Conservation (phyloP, 2,113 vertebrate genomes). For the Lophius piscatorius region DNA sequence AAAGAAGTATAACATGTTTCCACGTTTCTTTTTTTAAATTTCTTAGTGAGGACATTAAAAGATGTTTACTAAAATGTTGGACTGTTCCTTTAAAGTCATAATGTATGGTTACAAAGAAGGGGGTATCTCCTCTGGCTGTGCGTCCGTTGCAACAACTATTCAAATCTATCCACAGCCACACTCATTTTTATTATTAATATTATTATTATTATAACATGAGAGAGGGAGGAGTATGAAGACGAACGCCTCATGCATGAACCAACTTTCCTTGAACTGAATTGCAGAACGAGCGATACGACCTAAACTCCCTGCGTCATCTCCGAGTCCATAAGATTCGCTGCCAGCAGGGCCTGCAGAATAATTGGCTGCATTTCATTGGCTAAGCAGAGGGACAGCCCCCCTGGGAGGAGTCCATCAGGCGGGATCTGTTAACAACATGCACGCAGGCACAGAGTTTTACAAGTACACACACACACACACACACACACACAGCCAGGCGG, state of each 20-base stretch:
- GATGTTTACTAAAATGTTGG: background rate
- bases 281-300: constrained; percentile 31
- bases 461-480: constrained; percentile 15
- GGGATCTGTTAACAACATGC: constrained; percentile 45
- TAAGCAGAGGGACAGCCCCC: constrained; percentile 66
- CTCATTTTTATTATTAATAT: constrained; percentile 19
- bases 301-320: constrained; percentile 44
- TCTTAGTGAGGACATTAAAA: too few relatives aligned
- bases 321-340: constrained; percentile 76
- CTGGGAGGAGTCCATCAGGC: constrained; percentile 71
- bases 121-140: background rate
- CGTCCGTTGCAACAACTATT: constrained; percentile 18
- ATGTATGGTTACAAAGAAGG: background rate
- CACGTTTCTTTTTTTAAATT: too few relatives aligned
- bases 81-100: background rate
- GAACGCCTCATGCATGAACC: background rate
- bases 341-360: constrained; percentile 72
- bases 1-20: too few relatives aligned
- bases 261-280: constrained; percentile 27
- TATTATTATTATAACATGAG: background rate
- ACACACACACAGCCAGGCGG: constrained; percentile 22
- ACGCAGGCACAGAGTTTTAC: constrained; percentile 23
- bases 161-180: constrained; percentile 15
- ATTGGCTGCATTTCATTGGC: constrained; percentile 76
- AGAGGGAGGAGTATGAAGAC: background rate